These are phyloP conservation scores for Pogonognathellus flavescens DNA, from an alignment of 1,140 invertebrate genomes.

Conservation along the genomic window DNA sequence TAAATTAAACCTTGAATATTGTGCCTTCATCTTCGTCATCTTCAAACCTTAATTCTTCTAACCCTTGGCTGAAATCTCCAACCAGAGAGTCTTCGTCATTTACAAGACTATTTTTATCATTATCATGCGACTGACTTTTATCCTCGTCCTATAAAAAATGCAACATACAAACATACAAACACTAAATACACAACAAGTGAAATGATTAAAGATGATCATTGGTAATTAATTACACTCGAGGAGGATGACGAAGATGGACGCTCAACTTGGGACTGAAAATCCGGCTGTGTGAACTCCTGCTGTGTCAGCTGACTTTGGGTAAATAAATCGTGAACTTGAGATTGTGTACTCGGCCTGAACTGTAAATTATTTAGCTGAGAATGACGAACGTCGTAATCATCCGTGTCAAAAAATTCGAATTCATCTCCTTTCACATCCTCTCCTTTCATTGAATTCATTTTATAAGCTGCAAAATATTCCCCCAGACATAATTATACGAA, in stretches of 20 bases:
- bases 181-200: not conserved
- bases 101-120: constrained; percentile 26
- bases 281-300: constrained; percentile 44
- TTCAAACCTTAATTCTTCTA: constrained; percentile 88
- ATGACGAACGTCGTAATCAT: constrained; percentile 28
- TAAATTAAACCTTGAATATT: constrained; percentile 79
- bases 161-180: not conserved
- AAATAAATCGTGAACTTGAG: constrained; percentile 24
- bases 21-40: constrained; percentile 92
- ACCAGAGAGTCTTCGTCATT: constrained; percentile 69
- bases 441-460: not conserved
- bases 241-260: not conserved
- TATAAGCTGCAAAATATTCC: not conserved
- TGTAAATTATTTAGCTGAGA: not conserved
- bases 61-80: constrained; percentile 79
- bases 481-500: no score
- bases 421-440: not conserved
- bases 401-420: constrained; percentile 51
- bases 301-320: constrained; percentile 44
- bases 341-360: not conserved
- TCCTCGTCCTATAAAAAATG: constrained; percentile 16
- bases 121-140: constrained; percentile 28
- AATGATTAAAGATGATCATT: not conserved
- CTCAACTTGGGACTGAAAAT: constrained; percentile 27
- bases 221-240: not conserved